phyloP scores from a whole-genome alignment of 2,797 vertebrate species.

The Orientallactaga sibirica region DNA sequence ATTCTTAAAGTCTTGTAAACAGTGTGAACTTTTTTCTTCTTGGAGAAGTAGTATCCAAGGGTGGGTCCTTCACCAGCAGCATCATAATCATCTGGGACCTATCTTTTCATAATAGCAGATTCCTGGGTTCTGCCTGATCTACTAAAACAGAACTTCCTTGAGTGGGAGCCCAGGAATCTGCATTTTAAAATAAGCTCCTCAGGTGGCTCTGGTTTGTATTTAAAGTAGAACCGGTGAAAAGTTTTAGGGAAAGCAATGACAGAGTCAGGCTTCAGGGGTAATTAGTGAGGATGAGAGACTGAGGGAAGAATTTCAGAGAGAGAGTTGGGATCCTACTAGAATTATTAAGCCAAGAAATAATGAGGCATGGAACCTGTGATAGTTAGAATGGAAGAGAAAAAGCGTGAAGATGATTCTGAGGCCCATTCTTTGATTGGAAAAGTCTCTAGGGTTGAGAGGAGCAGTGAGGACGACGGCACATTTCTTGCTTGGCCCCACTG shows the following conservation, averaged over 20 bases:
- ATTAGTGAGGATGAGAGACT: background rate
- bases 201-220: background rate
- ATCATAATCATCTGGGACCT: background rate
- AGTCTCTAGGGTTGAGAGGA: background rate
- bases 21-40: background rate
- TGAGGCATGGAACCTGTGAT: background rate
- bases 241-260: background rate
- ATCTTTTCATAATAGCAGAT: background rate
- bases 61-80: background rate
- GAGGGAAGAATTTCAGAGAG: background rate
- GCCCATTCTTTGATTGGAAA: background rate
- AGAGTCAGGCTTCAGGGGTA: background rate
- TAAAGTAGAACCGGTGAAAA: background rate
- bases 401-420: constrained; percentile 1
- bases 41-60: background rate
- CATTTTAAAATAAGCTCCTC: background rate
- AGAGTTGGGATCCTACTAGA: constrained; percentile 35
- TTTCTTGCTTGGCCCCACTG: background rate
- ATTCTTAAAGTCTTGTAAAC: background rate
- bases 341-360: constrained; percentile 31
- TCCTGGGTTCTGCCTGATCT: background rate
- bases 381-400: background rate
- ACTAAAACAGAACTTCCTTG: background rate
- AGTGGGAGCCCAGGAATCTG: background rate
- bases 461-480: background rate